Percentiles rank a stretch among this genome's conserved stretches.
These are phyloP conservation scores for Cardiocondyla obscurior DNA, from an alignment of 1,140 invertebrate species.

Conservation along the genomic window DNA sequence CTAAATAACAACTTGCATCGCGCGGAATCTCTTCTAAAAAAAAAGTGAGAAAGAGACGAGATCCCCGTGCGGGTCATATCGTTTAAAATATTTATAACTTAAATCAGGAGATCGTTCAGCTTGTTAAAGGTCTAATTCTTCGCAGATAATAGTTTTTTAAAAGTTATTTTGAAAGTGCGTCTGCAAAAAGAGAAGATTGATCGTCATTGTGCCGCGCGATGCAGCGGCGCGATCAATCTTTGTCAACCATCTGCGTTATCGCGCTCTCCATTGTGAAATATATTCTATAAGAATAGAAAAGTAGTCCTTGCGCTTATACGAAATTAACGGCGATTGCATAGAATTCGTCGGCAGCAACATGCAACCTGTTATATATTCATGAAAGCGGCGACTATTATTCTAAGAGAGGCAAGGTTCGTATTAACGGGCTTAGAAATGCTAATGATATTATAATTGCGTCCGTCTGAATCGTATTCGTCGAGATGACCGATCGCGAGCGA, in stretches of 20 bases:
- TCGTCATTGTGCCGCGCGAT: not conserved
- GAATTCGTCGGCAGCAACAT: not conserved
- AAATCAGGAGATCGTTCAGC: too few species aligned
- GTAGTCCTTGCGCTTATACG: not conserved
- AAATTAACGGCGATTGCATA: constrained; percentile 58
- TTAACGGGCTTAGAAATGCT: constrained; percentile 19
- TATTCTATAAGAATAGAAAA: not conserved
- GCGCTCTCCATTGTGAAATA: not conserved
- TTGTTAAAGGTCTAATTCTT: not conserved
- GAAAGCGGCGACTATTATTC: constrained; percentile 1
- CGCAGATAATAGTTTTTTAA: not conserved
- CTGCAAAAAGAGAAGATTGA: not conserved
- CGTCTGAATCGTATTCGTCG: not conserved
- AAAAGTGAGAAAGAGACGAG: not conserved
- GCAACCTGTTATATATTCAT: not conserved
- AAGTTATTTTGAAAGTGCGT: not conserved
- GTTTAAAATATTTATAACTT: not conserved
- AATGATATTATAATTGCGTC: constrained; percentile 39
- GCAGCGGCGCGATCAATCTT: not conserved
- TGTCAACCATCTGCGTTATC: not conserved
- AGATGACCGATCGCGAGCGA: not conserved
- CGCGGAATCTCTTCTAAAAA: not conserved
- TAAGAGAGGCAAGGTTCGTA: not conserved
- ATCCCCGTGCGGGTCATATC: not conserved
- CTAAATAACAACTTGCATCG: not conserved